Percentiles rank a stretch among this genome's conserved stretches.
Evolutionary conservation across 2,797 vertebrate genomes (phyloP).

Genomic region (Pitangus sulphuratus): DNA sequence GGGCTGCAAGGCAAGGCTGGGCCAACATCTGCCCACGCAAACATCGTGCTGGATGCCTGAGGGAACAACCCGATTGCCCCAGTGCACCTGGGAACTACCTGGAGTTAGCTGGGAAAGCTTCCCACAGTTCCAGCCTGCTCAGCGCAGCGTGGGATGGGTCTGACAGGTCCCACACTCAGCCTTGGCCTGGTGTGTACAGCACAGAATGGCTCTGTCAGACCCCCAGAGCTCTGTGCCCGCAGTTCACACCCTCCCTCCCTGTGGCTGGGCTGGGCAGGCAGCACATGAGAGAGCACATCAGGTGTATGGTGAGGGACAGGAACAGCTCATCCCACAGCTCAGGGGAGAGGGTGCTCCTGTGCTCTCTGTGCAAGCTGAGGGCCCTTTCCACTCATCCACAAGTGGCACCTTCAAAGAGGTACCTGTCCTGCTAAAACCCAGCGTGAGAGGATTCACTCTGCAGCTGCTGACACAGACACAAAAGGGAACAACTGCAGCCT

Average conservation of each 20-base stretch:
- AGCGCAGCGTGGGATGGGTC: rapidly evolving
- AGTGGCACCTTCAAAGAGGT: rapidly evolving
- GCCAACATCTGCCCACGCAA: not conserved
- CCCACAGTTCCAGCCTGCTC: not conserved
- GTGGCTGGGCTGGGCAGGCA: not conserved
- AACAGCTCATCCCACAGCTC: not conserved
- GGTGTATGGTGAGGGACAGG: rapidly evolving
- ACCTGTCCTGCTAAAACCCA: not conserved
- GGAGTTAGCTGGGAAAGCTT: not conserved
- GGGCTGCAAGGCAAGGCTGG: not conserved
- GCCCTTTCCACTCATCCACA: not conserved
- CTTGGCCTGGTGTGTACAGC: too few relatives aligned
- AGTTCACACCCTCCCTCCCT: not conserved
- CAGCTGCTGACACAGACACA: not conserved
- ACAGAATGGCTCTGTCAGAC: not conserved
- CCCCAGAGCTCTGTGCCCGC: not conserved
- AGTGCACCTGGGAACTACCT: not conserved
- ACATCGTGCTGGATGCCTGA: not conserved
- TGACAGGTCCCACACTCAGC: rapidly evolving
- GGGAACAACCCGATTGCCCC: not conserved
- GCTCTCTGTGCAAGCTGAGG: not conserved
- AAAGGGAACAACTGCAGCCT: constrained; percentile 5
- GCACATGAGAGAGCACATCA: rapidly evolving
- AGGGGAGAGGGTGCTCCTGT: not conserved
- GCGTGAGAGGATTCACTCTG: not conserved